phyloP scores from a whole-genome alignment of 2,888 invertebrate genomes.

The Gymnosoma rotundatum region DNA sequence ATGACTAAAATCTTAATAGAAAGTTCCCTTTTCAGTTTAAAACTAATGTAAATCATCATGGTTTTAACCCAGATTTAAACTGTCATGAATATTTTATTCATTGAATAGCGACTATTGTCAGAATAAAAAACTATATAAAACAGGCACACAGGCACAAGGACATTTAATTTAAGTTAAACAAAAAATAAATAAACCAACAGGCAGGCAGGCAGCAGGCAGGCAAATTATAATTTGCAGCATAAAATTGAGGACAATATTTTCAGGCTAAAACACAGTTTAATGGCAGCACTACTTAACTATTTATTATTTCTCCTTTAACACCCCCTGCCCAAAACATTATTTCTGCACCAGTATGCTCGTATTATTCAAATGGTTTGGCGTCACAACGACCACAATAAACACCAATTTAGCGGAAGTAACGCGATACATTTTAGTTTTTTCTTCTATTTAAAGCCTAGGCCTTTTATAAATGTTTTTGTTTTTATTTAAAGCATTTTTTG shows the following conservation, averaged over 20 bases:
- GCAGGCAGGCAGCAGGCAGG: slow-evolving; percentile 11
- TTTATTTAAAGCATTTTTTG: not conserved
- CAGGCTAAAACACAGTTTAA: slow-evolving; percentile 58
- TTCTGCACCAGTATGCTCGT: not conserved
- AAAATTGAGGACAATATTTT: slow-evolving; percentile 60
- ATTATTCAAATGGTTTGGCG: slow-evolving; percentile 70
- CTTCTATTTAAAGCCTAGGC: not conserved
- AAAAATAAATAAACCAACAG: slow-evolving; percentile 9
- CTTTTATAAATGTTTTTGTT: slow-evolving; percentile 14
- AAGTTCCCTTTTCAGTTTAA: slow-evolving; percentile 28
- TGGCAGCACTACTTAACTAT: slow-evolving; percentile 41
- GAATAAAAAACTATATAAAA: slow-evolving; percentile 33
- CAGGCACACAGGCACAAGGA: slow-evolving; percentile 47
- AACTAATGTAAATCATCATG: slow-evolving; percentile 59
- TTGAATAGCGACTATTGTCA: slow-evolving; percentile 23
- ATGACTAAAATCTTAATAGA: slow-evolving; percentile 17
- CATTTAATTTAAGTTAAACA: slow-evolving; percentile 25
- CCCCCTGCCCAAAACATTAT: not conserved
- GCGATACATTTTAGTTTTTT: slow-evolving; percentile 76
- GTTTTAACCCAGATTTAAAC: slow-evolving; percentile 63
- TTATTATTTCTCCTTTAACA: slow-evolving; percentile 33
- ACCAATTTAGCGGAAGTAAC: slow-evolving; percentile 81
- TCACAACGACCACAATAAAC: slow-evolving; percentile 77
- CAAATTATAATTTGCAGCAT: slow-evolving; percentile 59
- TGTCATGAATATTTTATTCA: slow-evolving; percentile 66